These are phyloP conservation scores for Choloepus hoffmanni DNA, from an alignment of 2,113 vertebrate species.

Conservation along the genomic window DNA sequence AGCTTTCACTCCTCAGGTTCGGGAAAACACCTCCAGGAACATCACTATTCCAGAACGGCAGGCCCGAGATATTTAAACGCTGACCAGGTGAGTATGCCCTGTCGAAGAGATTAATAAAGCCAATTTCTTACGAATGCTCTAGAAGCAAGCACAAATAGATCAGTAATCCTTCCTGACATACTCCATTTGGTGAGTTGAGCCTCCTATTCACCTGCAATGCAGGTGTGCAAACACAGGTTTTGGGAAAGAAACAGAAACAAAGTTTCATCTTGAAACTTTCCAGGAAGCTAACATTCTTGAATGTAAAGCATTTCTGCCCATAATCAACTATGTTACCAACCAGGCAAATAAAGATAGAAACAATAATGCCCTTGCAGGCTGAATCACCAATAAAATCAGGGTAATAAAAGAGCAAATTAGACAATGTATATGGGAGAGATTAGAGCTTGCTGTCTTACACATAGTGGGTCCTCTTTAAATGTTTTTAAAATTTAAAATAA, in stretches of 20 bases:
- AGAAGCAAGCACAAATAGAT: not conserved
- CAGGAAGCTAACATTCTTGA: not conserved
- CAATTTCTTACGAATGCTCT: constrained; percentile 36
- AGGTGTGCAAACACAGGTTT: constrained; percentile 65
- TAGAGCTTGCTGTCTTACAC: constrained; percentile 11
- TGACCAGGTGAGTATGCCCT: not conserved
- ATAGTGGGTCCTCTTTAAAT: constrained; percentile 71
- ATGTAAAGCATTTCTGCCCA: not conserved
- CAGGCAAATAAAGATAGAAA: not conserved
- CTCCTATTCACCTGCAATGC: constrained; percentile 37
- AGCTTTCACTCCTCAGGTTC: not conserved
- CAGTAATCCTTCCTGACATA: constrained; percentile 56
- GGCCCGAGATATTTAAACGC: not conserved
- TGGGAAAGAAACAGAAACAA: constrained; percentile 51
- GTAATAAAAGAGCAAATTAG: constrained; percentile 21
- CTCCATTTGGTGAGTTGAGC: not conserved
- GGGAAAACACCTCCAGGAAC: not conserved
- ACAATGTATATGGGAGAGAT: not conserved
- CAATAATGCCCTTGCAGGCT: not conserved
- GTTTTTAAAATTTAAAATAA: constrained; percentile 40
- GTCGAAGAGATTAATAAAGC: constrained; percentile 9
- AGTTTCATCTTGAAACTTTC: not conserved
- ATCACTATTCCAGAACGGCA: not conserved
- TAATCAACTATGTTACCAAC: not conserved
- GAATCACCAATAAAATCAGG: not conserved